These are phyloP conservation scores for Acanthurus tractus DNA, from an alignment of 2,797 vertebrate species.

Conservation along the genomic window DNA sequence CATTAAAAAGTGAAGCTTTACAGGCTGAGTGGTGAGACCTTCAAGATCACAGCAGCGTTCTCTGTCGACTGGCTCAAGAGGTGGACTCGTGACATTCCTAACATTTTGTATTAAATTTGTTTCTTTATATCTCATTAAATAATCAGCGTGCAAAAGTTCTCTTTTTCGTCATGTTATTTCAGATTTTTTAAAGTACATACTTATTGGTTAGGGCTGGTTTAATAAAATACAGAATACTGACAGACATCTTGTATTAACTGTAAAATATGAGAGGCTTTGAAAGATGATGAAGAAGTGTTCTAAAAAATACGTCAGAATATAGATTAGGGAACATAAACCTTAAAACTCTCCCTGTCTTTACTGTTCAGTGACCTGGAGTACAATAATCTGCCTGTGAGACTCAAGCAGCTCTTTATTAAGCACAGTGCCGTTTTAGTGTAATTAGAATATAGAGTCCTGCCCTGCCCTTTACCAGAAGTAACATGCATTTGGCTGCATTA, in stretches of 20 bases:
- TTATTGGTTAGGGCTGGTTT: conserved; percentile 5
- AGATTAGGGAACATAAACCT: conserved; percentile 20
- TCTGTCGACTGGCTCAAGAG: conserved; percentile 50
- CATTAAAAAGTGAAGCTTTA: conserved; percentile 83
- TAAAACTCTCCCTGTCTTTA: conserved; percentile 14
- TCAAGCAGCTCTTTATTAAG: conserved; percentile 65
- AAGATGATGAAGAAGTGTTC: conserved; percentile 1
- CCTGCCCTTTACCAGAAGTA: conserved; percentile 81
- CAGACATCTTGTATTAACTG: not conserved
- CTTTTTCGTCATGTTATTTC: conserved; percentile 14
- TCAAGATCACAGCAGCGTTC: conserved; percentile 76
- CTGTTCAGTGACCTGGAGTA: conserved; percentile 12
- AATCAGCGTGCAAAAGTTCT: conserved; percentile 4
- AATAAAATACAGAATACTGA: not conserved
- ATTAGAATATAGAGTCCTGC: conserved; percentile 70
- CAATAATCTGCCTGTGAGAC: conserved; percentile 46
- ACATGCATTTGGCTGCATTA: conserved; percentile 77
- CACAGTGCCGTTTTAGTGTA: conserved; percentile 71
- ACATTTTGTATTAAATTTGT: conserved; percentile 31
- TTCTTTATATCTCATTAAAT: conserved; percentile 22
- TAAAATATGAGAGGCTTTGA: conserved; percentile 11
- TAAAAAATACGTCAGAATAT: not conserved
- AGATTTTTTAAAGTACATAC: not conserved
- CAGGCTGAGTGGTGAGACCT: conserved; percentile 80
- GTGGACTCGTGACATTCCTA: conserved; percentile 36